Evolutionary conservation across 2,113 vertebrate species (phyloP).

Genomic region (Globicephala melas): DNA sequence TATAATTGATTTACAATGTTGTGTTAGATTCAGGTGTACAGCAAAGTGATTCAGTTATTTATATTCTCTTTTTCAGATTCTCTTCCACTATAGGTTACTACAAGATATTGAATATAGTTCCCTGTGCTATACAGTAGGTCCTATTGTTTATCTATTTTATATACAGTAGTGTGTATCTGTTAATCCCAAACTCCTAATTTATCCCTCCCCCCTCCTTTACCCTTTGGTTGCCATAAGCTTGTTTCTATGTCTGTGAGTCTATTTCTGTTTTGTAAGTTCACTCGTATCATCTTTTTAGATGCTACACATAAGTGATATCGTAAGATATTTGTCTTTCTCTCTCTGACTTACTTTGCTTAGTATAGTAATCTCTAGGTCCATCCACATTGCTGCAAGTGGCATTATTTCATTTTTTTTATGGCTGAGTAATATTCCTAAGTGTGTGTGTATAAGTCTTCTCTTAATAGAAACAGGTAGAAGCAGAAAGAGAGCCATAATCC

Average conservation of each 20-base stretch:
- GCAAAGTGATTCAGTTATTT: not conserved
- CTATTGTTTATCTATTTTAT: no score
- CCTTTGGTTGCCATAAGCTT: no score
- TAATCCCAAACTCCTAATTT: no score
- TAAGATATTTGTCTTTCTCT: not conserved
- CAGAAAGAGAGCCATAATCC: not conserved
- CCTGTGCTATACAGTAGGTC: no score
- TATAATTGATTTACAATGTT: not conserved
- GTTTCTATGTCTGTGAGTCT: no score
- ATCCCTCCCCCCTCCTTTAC: no score
- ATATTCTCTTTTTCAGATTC: not conserved
- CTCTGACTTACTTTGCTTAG: not conserved
- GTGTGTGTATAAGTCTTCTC: not conserved
- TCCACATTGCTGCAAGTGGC: not conserved
- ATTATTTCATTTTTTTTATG: not conserved
- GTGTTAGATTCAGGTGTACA: not conserved
- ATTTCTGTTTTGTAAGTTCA: no score
- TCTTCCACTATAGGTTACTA: no score
- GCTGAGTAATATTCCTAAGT: not conserved
- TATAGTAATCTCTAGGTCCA: not conserved
- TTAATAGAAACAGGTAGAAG: not conserved
- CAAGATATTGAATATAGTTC: no score
- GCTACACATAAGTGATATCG: not conserved
- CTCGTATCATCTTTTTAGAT: no score
- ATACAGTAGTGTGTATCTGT: no score